Evolutionary conservation across 2,888 invertebrate species (phyloP).

Genomic region (Iselma pallidipennis): DNA sequence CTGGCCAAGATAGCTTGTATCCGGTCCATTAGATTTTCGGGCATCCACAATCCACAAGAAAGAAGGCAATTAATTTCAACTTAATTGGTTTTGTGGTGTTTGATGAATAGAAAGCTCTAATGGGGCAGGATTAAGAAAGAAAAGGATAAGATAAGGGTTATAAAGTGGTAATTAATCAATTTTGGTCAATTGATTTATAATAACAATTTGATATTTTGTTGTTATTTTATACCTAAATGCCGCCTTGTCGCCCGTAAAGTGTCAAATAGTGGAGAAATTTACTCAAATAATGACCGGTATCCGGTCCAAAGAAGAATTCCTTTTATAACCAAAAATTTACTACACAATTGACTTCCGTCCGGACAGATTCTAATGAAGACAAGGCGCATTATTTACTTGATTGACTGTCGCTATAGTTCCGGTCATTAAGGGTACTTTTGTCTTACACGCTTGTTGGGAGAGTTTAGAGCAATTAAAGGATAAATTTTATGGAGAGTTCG

Average conservation of each 20-base stretch:
- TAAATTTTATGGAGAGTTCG: background rate
- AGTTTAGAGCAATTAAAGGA: background rate
- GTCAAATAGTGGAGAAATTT: background rate
- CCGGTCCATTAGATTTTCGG: slow-evolving; percentile 5
- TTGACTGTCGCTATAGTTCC: background rate
- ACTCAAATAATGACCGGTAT: background rate
- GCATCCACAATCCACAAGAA: no score
- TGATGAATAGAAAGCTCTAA: background rate
- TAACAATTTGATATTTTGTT: background rate
- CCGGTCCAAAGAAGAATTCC: background rate
- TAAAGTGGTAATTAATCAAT: background rate
- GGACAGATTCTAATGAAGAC: background rate
- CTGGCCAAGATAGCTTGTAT: background rate
- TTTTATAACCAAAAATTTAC: no score
- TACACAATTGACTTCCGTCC: background rate
- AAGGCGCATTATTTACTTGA: background rate
- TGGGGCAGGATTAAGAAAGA: background rate
- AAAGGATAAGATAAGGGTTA: background rate
- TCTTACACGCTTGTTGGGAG: background rate
- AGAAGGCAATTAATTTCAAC: slow-evolving; percentile 1
- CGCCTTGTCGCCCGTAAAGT: background rate
- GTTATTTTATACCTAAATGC: background rate
- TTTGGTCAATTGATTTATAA: background rate
- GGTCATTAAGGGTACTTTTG: background rate
- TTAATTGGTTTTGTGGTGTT: background rate